Base-by-base conservation (phyloP, 1,140 invertebrate genomes). In the Euwallacea fornicatus region DNA sequence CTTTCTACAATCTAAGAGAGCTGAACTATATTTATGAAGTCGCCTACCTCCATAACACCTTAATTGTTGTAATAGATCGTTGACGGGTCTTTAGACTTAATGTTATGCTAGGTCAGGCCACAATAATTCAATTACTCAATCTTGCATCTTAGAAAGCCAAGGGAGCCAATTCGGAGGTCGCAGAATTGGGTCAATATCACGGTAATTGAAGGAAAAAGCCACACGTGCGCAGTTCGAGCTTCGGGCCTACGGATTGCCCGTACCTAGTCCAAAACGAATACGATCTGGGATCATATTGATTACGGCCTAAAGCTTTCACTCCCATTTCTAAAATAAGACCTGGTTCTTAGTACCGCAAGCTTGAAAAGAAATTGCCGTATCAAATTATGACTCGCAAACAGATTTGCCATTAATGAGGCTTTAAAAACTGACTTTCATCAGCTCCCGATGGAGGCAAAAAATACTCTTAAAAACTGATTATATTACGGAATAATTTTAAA, bases 1-100 rank as follows among this genome's bases (percentile, higher is more conserved):
- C 55, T 58, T 58, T 58, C 55, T 58, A 58, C 55, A 58, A 58
- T 58, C 21, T 33, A 58, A 58, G 55, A 58, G 55, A 58, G 55
- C 21, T 58, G 55, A 16, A 16, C 55, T 58, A 58, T 58, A 58
- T 58, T 58, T 33, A n/a, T 53, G 55, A 15, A 16, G n/a, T 58
- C 21, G 55, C 9, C 55, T 58, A 16, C 21, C 55, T 58, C 21
- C 55, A 58, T 58, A 58, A 58, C 21, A 58, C 55, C 55, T 58
- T 58, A 58, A 58, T 58, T 58, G 55, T 16, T 58, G 55, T 33
- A 58, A 58, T 33, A 58, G 55, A 58, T 58, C 55, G n/a, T 58
- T 58, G 55, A 58, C 55, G 13, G 55, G n/a, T 10, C 21, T 15
- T 58, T 16, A 58, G n/a, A 50, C 7, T 6, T 15, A 58, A 58